Evolutionary conservation across 2,797 vertebrate genomes (phyloP).

Genomic region (Linurgus olivaceus): DNA sequence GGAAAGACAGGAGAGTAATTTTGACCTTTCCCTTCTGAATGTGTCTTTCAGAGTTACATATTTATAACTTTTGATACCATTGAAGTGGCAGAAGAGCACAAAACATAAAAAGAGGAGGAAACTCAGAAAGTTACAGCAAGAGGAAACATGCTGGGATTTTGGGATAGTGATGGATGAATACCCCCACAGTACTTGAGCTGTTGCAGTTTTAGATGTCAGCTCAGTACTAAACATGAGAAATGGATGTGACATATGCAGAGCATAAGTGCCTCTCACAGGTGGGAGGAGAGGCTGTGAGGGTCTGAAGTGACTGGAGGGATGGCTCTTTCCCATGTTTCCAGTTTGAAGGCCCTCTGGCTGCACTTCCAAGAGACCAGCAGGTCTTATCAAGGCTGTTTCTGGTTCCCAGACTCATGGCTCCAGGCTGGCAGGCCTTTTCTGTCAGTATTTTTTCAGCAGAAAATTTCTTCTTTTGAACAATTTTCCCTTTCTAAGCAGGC

Average conservation of each 20-base stretch:
- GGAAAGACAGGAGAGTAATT: background rate
- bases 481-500: background rate
- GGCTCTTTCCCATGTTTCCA: background rate
- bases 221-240: background rate
- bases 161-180: background rate
- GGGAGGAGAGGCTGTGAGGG: background rate
- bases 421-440: background rate
- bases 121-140: background rate
- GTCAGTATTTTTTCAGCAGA: background rate
- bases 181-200: background rate
- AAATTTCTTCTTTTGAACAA: background rate
- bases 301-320: background rate
- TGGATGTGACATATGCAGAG: background rate
- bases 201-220: background rate
- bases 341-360: background rate
- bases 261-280: background rate
- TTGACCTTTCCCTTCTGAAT: background rate
- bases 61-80: background rate
- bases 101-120: background rate
- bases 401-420: rapidly evolving
- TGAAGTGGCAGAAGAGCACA: background rate
- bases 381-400: background rate
- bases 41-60: background rate
- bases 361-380: background rate
- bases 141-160: background rate